Percentiles rank a stretch among this genome's conserved stretches.
Evolutionary conservation across 2,797 vertebrate species (phyloP).

Genomic region (Taenioides sp.): DNA sequence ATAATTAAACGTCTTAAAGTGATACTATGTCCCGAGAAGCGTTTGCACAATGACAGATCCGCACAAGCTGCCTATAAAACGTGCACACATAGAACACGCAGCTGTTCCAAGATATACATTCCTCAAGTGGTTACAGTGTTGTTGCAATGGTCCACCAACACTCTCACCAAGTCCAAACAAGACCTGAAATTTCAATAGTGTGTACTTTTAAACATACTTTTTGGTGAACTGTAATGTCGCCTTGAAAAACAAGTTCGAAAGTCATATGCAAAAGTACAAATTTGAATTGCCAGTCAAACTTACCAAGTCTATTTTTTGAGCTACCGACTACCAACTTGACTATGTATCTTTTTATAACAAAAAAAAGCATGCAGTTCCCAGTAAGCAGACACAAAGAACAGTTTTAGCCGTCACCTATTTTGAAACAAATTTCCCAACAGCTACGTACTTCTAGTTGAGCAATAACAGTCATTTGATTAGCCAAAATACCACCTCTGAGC

Average conservation of each 20-base stretch:
- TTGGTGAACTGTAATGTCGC: background rate
- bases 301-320: background rate
- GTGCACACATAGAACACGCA: constrained; percentile 48
- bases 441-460: constrained; percentile 32
- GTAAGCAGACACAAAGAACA: constrained; percentile 18
- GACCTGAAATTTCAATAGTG: background rate
- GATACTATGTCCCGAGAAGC: background rate
- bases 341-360: constrained; percentile 3
- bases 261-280: background rate
- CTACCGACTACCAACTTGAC: background rate
- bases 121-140: constrained; percentile 58
- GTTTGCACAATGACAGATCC: constrained; percentile 30
- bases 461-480: constrained; percentile 40
- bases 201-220: background rate
- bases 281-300: background rate
- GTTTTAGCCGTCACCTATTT: constrained; percentile 26
- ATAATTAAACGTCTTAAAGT: background rate
- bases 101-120: constrained; percentile 70
- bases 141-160: constrained; percentile 52
- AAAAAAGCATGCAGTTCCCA: constrained; percentile 22
- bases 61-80: constrained; percentile 27
- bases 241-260: background rate
- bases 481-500: constrained; percentile 15
- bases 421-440: constrained; percentile 13
- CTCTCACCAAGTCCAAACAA: constrained; percentile 48